Conservation (phyloP, 2,797 vertebrate genomes). For the Octomys mimax region DNA sequence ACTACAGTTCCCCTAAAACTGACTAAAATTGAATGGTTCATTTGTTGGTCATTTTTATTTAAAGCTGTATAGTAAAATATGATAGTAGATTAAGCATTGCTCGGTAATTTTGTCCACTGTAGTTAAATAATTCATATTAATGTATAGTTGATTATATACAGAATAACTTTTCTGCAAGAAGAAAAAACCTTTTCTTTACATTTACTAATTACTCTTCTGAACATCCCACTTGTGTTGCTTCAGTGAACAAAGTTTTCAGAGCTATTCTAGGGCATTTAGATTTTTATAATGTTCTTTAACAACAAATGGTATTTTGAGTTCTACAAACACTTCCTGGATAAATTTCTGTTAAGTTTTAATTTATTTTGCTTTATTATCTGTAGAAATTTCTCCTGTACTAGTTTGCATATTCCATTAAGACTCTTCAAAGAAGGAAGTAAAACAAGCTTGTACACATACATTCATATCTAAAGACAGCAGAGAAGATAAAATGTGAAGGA, state of each 20-base stretch:
- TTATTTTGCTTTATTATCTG: constrained; percentile 42
- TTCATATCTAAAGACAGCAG: not conserved
- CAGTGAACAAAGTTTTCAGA: constrained; percentile 33
- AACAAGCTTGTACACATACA: constrained; percentile 51
- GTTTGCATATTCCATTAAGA: constrained; percentile 40
- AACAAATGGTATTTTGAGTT: constrained; percentile 20
- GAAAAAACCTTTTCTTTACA: not conserved
- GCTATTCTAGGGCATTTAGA: not conserved
- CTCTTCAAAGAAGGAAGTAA: constrained; percentile 58
- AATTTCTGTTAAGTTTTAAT: constrained; percentile 60
- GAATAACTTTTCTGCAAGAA: constrained; percentile 7
- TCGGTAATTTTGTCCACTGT: not conserved
- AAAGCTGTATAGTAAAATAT: constrained; percentile 48
- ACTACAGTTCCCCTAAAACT: not conserved
- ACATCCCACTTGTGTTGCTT: constrained; percentile 13
- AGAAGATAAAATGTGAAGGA: constrained; percentile 53
- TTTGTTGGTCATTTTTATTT: constrained; percentile 30
- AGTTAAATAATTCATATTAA: constrained; percentile 45
- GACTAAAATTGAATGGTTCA: not conserved
- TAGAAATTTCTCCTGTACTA: constrained; percentile 44
- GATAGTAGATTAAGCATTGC: constrained; percentile 32
- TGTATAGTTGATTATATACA: not conserved
- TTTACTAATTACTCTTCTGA: not conserved
- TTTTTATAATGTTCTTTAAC: constrained; percentile 45
- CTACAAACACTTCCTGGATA: not conserved